These are phyloP conservation scores for Struthidea cinerea DNA, from an alignment of 2,113 vertebrate genomes.

Conservation along the genomic window DNA sequence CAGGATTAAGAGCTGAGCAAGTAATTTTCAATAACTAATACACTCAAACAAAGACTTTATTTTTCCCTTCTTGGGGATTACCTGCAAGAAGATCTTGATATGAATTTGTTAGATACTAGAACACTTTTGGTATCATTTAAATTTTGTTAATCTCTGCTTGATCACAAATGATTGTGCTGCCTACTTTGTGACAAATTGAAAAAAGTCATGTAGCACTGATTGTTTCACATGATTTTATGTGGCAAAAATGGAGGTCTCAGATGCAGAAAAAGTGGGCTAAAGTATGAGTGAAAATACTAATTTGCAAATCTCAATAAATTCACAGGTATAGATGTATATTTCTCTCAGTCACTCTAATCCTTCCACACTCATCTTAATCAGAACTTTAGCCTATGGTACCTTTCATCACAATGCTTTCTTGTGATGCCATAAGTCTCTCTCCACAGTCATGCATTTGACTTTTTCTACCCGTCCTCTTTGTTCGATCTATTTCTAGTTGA, in stretches of 20 bases:
- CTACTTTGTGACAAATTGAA: not conserved
- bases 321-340: not conserved
- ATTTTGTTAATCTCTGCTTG: not conserved
- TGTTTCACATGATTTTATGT: not conserved
- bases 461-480: not conserved
- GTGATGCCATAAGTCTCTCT: not conserved
- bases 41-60: not conserved
- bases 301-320: not conserved
- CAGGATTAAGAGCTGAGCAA: not conserved
- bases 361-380: not conserved
- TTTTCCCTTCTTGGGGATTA: not conserved
- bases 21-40: not conserved
- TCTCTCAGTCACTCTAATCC: not conserved
- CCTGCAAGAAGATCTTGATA: not conserved
- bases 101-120: not conserved
- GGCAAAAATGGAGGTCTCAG: not conserved
- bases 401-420: not conserved
- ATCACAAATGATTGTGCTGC: not conserved
- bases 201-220: not conserved
- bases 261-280: not conserved
- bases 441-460: not conserved
- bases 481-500: not conserved
- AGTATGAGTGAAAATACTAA: not conserved
- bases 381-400: not conserved
- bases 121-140: not conserved